These are phyloP conservation scores for Myrmecophaga tridactyla DNA, from an alignment of 2,113 vertebrate species.

Conservation along the genomic window DNA sequence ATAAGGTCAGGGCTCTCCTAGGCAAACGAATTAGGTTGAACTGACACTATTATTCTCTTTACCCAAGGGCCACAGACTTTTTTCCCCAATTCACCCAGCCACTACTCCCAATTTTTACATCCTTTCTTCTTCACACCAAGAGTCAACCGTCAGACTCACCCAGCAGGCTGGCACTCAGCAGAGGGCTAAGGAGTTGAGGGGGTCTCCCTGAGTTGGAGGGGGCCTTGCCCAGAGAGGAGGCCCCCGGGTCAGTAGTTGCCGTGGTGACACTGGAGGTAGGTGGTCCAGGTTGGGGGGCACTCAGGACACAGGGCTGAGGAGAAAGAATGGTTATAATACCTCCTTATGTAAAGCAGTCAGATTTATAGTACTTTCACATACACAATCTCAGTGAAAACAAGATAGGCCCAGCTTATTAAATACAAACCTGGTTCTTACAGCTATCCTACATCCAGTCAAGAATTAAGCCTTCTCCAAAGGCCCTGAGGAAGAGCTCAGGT, in stretches of 20 bases:
- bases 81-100: not conserved
- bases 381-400: not conserved
- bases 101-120: not conserved
- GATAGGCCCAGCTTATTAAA: slow-evolving; percentile 2
- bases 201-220: slow-evolving; percentile 80
- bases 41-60: not conserved
- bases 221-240: slow-evolving; percentile 82
- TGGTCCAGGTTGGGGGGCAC: slow-evolving; percentile 82
- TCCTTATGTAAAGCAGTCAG: not conserved
- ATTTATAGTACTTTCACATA: not conserved
- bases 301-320: slow-evolving; percentile 79
- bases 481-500: not conserved
- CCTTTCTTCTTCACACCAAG: not conserved
- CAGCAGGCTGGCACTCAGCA: slow-evolving; percentile 87
- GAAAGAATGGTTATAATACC: not conserved
- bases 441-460: not conserved
- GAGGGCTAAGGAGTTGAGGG: slow-evolving; percentile 84
- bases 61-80: not conserved
- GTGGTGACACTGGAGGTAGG: slow-evolving; percentile 83
- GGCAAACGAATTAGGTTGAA: not conserved
- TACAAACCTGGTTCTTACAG: not conserved
- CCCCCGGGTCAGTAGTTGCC: slow-evolving; percentile 79
- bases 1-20: not conserved
- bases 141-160: slow-evolving; percentile 78
- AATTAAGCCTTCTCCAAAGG: not conserved